Evolutionary conservation across 2,888 invertebrate species (phyloP).

Genomic region (Druceiella hillmani): DNA sequence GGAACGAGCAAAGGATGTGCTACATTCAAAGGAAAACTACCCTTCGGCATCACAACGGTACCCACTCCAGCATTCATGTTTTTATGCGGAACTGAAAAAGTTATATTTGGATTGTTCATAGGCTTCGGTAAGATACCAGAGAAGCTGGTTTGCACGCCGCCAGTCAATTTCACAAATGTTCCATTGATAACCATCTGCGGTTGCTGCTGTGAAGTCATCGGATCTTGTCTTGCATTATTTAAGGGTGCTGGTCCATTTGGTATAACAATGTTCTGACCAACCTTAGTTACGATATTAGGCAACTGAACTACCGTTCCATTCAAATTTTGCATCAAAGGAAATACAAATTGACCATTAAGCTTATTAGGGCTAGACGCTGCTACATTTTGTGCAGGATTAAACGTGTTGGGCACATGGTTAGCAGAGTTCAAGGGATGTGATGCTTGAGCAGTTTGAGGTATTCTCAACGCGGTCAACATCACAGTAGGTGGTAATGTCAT

Average conservation of each 20-base stretch:
- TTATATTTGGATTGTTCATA: slow-evolving; percentile 36
- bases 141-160: slow-evolving; percentile 36
- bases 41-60: slow-evolving; percentile 47
- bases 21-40: slow-evolving; percentile 49
- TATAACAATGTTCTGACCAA: slow-evolving; percentile 48
- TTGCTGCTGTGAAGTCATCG: slow-evolving; percentile 22
- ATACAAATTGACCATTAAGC: slow-evolving; percentile 50
- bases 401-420: slow-evolving; percentile 29
- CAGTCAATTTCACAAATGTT: slow-evolving; percentile 45
- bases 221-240: too few species aligned
- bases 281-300: slow-evolving; percentile 55
- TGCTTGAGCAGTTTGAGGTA: slow-evolving; percentile 47
- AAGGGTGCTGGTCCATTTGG: slow-evolving; percentile 26
- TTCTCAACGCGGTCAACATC: slow-evolving; percentile 52
- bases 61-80: slow-evolving; percentile 38
- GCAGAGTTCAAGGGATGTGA: slow-evolving; percentile 37
- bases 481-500: slow-evolving; percentile 50
- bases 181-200: slow-evolving; percentile 49
- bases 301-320: slow-evolving; percentile 55
- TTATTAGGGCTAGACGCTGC: slow-evolving; percentile 46
- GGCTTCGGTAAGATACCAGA: slow-evolving; percentile 35
- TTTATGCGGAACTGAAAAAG: slow-evolving; percentile 42
- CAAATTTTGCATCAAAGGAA: slow-evolving; percentile 56
- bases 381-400: slow-evolving; percentile 35
- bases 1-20: slow-evolving; percentile 42